Conservation (phyloP, 2,797 vertebrate species). For the Pseudochirops cupreus region DNA sequence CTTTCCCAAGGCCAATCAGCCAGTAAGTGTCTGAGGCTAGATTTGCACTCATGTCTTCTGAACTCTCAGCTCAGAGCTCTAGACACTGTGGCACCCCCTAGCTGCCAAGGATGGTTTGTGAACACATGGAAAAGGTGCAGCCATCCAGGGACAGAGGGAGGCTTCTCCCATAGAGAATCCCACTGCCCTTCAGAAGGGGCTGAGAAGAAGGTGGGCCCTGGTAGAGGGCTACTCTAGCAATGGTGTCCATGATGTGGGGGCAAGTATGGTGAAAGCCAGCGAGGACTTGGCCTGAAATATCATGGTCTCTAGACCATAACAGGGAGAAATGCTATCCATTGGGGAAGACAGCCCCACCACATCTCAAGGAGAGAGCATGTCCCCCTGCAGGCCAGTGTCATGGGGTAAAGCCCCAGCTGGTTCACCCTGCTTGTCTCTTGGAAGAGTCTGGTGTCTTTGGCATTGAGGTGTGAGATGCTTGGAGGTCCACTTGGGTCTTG, state of each 20-base stretch:
- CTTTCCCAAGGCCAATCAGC: not conserved
- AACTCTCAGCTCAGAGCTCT: not conserved
- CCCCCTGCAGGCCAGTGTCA: too few relatives aligned
- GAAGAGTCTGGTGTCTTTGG: not conserved
- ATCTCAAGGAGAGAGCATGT: not conserved
- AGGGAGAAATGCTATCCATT: not conserved
- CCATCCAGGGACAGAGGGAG: not conserved
- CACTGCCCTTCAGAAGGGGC: accelerated
- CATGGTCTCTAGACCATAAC: not conserved
- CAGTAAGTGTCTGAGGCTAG: not conserved
- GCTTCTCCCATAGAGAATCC: not conserved
- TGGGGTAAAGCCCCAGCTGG: not conserved
- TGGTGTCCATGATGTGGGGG: too few relatives aligned
- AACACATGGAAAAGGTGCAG: not conserved
- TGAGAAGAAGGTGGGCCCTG: too few relatives aligned
- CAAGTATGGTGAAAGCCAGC: not conserved
- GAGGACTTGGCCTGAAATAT: not conserved
- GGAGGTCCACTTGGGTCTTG: not conserved
- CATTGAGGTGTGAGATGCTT: not conserved
- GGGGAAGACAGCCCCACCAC: not conserved
- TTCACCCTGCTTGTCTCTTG: not conserved
- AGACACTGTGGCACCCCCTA: not conserved
- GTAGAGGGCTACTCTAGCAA: not conserved
- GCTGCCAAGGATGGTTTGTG: not conserved
- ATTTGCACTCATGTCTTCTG: not conserved